Evolutionary conservation across 1,140 invertebrate species (phyloP).

Genomic region (Euwallacea similis): DNA sequence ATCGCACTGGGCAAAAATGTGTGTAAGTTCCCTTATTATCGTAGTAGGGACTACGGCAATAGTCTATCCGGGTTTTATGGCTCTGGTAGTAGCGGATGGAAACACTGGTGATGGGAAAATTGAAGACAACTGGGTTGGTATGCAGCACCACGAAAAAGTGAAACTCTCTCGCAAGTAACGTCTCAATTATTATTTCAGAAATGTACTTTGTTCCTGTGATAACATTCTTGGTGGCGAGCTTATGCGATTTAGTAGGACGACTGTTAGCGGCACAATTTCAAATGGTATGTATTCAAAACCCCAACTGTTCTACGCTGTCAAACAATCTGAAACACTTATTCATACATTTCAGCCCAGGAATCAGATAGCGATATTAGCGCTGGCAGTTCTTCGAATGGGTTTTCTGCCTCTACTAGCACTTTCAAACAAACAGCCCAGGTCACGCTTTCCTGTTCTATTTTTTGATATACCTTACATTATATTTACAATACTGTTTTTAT

Average conservation of each 20-base stretch:
- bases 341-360: slow-evolving; percentile 38
- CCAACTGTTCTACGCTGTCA: background rate
- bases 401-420: slow-evolving; percentile 40
- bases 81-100: slow-evolving; percentile 33
- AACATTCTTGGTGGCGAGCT: slow-evolving; percentile 36
- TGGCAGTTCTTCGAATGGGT: slow-evolving; percentile 29
- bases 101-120: slow-evolving; percentile 20
- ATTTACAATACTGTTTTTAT: slow-evolving; percentile 33
- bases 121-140: slow-evolving; percentile 34
- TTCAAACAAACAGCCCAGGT: slow-evolving; percentile 42
- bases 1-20: slow-evolving; percentile 16
- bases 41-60: slow-evolving; percentile 38
- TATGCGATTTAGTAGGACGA: slow-evolving; percentile 37
- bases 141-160: background rate
- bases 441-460: slow-evolving; percentile 39
- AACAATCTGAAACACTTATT: background rate
- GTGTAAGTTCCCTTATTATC: slow-evolving; percentile 28
- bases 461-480: slow-evolving; percentile 34
- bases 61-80: slow-evolving; percentile 39
- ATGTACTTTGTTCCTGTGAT: slow-evolving; percentile 41
- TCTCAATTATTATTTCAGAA: slow-evolving; percentile 32
- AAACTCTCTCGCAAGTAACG: background rate
- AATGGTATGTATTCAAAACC: slow-evolving; percentile 27
- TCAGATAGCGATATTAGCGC: slow-evolving; percentile 23
- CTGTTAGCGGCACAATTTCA: slow-evolving; percentile 32